phyloP scores from a whole-genome alignment of 2,888 invertebrate species.

The Rambutsinella grinnellia region DNA sequence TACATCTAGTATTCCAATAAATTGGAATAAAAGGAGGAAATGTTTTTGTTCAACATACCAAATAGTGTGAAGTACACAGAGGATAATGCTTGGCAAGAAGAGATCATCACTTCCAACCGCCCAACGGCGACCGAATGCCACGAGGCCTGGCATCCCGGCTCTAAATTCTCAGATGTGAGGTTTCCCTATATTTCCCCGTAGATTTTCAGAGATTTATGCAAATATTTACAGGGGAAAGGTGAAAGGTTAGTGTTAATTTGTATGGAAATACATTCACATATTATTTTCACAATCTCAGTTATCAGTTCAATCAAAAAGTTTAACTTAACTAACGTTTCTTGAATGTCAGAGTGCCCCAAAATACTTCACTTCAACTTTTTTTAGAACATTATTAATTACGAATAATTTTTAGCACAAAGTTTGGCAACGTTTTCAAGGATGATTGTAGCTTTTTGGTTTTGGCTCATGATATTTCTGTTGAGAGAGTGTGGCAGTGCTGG shows the following conservation, averaged over 20 bases:
- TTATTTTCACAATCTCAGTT: no score
- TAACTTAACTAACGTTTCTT: no score
- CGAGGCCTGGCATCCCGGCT: slow-evolving; percentile 92
- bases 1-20: not conserved
- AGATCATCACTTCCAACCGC: slow-evolving; percentile 90
- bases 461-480: no score
- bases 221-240: not conserved
- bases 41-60: slow-evolving; percentile 74
- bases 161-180: slow-evolving; percentile 23
- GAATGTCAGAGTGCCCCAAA: not conserved
- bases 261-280: not conserved
- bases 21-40: not conserved
- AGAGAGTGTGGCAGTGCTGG: no score
- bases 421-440: no score
- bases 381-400: no score
- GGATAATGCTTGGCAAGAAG: slow-evolving; percentile 84
- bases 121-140: slow-evolving; percentile 87
- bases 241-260: not conserved
- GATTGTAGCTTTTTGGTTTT: no score
- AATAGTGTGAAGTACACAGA: slow-evolving; percentile 80
- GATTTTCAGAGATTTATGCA: not conserved
- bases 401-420: no score
- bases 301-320: no score
- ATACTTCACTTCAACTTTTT: not conserved
- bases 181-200: not conserved